Evolutionary conservation across 2,113 vertebrate species (phyloP).

Genomic region (Poicephalus meyeri): DNA sequence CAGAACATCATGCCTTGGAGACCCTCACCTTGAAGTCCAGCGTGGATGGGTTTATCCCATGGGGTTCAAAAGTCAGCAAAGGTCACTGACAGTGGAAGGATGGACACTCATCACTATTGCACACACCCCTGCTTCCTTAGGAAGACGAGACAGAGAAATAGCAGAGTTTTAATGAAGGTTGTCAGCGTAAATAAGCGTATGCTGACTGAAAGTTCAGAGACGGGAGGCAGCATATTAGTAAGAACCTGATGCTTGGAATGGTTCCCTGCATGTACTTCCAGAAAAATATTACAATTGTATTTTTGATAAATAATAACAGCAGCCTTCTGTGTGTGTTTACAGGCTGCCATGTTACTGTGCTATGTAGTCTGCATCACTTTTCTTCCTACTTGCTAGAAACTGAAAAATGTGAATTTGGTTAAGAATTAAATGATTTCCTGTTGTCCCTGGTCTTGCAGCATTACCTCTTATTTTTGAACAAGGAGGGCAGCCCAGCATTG

Average conservation of each 20-base stretch:
- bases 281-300: neutral
- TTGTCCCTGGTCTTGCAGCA: neutral
- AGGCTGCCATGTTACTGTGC: neutral
- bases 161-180: neutral
- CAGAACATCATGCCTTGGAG: neutral
- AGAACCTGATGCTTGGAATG: neutral
- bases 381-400: neutral
- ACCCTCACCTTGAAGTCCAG: neutral
- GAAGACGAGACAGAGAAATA: neutral
- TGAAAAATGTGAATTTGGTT: neutral
- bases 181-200: neutral
- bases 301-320: neutral
- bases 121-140: neutral
- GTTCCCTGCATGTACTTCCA: neutral
- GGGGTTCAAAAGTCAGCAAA: neutral
- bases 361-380: neutral
- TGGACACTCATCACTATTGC: neutral
- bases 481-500: neutral
- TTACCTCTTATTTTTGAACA: neutral
- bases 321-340: neutral
- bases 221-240: neutral
- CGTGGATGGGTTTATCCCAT: neutral
- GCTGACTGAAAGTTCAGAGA: neutral
- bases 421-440: neutral
- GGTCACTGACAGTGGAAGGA: neutral